Evolutionary conservation across 2,113 vertebrate species (phyloP), one percentile per base, ranked within the genome.

Genomic region (Elanus axillaris): DNA sequence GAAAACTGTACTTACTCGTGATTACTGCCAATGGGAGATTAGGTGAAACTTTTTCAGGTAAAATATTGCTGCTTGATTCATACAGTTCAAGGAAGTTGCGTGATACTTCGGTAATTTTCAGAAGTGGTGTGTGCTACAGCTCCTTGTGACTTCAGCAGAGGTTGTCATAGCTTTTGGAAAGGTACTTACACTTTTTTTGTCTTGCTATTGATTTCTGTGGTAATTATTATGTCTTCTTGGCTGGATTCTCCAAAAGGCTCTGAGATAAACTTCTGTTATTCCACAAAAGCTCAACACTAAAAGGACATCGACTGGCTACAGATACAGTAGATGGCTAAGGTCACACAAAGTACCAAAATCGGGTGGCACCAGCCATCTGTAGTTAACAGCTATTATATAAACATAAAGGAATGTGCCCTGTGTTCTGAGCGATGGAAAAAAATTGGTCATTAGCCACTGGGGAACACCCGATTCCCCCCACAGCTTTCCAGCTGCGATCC

Each of bases 321-420:
- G 64, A 62, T 90, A 62, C 20, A 63, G 60, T 91, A 74, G 53
- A 66, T 13, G 32, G 80, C 59, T 89, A 85, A 86, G 88, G 76
- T 97, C 96, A 79, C 63, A 31, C 62, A 90, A 53, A 96, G 96
- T 96, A 94, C 80, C 95, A 92, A 66, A 96, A 86, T 73, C 19
- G 68, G 88, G 96, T 97, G 98, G 97, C 98, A 97, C 96, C 98
- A 97, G 97, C 94, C 95, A 85, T 62, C 72, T 88, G 95, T 95
- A 96, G 94, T 98, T 98, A 98, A 97, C 97, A 97, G 43, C 92
- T 97, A 89, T 96, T 98, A 97, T 94, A 96, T 97, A 98, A 98
- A 98, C 94, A 97, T 56, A 68, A 91, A 97, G 98, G 98, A 98
- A 98, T 98, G 97, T 56, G 75, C 90, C 93, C 55, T 53, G 90